Evolutionary conservation across 2,888 invertebrate species (phyloP), one percentile per base, ranked within the genome.

Genomic region (Sinodicranocentrus sp.): DNA sequence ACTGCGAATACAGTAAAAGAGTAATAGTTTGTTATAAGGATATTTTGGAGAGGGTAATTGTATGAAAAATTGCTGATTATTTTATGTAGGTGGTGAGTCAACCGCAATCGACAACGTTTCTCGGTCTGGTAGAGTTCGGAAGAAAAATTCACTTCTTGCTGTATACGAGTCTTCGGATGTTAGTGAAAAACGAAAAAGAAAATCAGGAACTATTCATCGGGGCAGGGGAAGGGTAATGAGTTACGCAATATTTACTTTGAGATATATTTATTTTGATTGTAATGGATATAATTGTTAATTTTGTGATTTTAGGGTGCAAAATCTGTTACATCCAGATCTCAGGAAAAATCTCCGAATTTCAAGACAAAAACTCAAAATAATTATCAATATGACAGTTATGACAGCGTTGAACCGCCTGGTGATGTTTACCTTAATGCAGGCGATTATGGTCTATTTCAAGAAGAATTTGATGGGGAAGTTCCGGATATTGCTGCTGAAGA

Each of bases 111-210:
- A 39, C 44, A 82, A 71, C 61, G 78, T 85, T 17, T 97, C 97
- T 1, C 93, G 97, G 80, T 97, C 97, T 89, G 97, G 97, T 23
- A 92, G 97, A 79, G 96, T 98, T 0, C 92, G 98, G 76, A 98
- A 98, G 92, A 98, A 98, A 91, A 98, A 97, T 19, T 97, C 97
- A 0, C 97, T 98, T 90, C 92, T 98, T 57, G 94, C 96, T 91
- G 98, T 97, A 91, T 98, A 97, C 91, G 96, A 96, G 90, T 96
- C 96, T 0, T 95, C 95, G 0, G 98, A 97, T 90, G 97, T 96
- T 89, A 94, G 95, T 70, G 96, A 95, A 87, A 84, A 83, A 57
- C 54, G 48, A 23, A 92, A 93, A 25, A 92, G 92, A 78, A 91
- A 86, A 48, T 44, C 71, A 33, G 82, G 82, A n/a, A 84, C 72